Evolutionary conservation across 2,113 vertebrate species (phyloP).

Genomic region (Bos taurus): ARS-UCD2.0 NC_037337.1:19198001-19198500

Average conservation of each 20-base stretch:
- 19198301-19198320: background rate
- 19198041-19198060: background rate
- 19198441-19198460: background rate
- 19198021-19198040: background rate
- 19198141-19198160: background rate
- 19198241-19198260: background rate
- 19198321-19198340: background rate
- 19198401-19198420: background rate
- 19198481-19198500: background rate
- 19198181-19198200: background rate
- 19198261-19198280: background rate
- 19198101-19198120: constrained; percentile 48
- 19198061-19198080: no score
- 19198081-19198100: background rate
- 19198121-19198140: background rate
- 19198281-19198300: background rate
- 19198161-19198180: background rate
- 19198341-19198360: background rate
- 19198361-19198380: background rate
- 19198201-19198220: background rate
- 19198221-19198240: background rate
- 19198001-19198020: background rate
- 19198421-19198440: background rate
- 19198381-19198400: background rate
- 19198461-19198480: background rate